A percentile compares a stretch with the other conserved stretches of the same genome.
Conservation (phyloP, 2,113 vertebrate genomes). For the Trematomus loennbergii region DNA sequence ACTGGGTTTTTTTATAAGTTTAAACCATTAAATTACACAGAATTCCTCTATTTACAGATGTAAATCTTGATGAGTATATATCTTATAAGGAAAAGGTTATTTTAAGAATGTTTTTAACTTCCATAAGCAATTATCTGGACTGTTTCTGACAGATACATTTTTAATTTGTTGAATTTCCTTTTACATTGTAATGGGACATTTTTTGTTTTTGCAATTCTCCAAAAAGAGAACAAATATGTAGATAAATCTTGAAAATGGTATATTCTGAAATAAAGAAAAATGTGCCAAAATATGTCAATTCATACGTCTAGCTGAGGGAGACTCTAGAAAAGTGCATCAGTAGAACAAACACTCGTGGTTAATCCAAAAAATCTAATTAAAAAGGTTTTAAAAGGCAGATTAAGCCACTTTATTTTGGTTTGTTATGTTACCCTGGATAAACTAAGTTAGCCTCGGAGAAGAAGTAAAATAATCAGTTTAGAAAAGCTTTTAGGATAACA, state of each 20-base stretch:
- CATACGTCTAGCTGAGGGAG: too few relatives aligned
- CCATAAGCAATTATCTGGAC: neutral
- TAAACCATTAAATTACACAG: neutral
- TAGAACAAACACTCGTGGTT: too few relatives aligned
- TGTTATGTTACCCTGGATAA: neutral
- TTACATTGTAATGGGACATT: neutral
- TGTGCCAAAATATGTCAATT: too few relatives aligned
- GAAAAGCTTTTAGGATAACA: neutral
- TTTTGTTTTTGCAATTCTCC: neutral
- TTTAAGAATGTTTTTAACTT: too few relatives aligned
- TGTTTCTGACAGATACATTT: neutral
- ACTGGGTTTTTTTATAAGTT: neutral
- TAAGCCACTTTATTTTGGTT: neutral
- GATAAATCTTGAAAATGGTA: neutral
- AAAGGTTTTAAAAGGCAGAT: neutral
- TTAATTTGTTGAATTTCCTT: neutral
- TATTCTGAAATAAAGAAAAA: neutral
- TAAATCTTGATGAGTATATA: neutral
- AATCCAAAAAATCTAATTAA: too few relatives aligned
- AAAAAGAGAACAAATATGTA: neutral
- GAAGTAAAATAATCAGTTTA: neutral
- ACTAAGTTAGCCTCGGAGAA: neutral
- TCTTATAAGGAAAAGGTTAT: neutral
- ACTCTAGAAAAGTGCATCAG: too few relatives aligned
- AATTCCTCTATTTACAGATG: conserved; percentile 1